A percentile compares a stretch with the other conserved stretches of the same genome.
Evolutionary conservation across 2,113 vertebrate genomes (phyloP).

Genomic region (Melanerpes formicivorus): DNA sequence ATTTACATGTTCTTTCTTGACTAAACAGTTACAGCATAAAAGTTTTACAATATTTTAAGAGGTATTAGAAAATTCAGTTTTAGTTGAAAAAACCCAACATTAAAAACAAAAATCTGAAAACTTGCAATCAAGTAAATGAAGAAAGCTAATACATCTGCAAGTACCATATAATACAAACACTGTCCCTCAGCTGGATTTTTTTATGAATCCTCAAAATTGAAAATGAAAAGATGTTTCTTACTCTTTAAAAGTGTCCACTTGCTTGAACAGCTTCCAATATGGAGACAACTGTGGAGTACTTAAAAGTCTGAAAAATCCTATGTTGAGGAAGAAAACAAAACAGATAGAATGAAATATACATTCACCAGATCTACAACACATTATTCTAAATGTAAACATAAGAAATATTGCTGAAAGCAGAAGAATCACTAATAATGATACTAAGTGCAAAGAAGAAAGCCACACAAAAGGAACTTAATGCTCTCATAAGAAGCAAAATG

Average conservation of each 20-base stretch:
- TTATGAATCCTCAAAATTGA: neutral
- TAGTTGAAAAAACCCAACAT: neutral
- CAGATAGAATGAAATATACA: neutral
- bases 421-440: neutral
- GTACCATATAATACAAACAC: neutral
- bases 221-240: neutral
- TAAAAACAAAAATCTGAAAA: neutral
- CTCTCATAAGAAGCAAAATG: neutral
- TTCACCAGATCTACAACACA: neutral
- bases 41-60: neutral
- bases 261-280: slow-evolving; percentile 14
- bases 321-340: neutral
- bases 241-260: slow-evolving; percentile 11
- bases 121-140: neutral
- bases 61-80: neutral
- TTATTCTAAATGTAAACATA: neutral
- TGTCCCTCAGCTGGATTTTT: neutral
- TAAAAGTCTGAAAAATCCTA: neutral
- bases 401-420: neutral
- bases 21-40: neutral
- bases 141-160: neutral
- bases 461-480: neutral
- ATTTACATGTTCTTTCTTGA: neutral
- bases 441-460: neutral
- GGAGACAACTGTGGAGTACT: slow-evolving; percentile 7